These are phyloP conservation scores for Chloromyia formosa DNA, from an alignment of 2,888 invertebrate species.

Conservation along the genomic window DNA sequence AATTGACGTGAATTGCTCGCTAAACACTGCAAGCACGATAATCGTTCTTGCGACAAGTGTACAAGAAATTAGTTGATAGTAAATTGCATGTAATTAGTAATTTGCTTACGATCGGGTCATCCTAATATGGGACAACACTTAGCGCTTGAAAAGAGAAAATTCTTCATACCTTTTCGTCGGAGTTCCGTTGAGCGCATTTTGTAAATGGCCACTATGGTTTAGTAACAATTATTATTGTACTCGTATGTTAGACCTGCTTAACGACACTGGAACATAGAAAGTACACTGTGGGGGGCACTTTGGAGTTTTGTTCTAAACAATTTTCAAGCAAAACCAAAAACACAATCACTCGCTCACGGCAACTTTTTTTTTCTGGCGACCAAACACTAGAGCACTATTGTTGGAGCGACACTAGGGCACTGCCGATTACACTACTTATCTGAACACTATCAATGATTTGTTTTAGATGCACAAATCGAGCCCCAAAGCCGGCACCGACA, in stretches of 20 bases:
- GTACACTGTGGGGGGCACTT: not conserved
- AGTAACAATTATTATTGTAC: no score
- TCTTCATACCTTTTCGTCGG: conserved; percentile 42
- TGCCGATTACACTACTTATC: not conserved
- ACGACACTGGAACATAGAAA: not conserved
- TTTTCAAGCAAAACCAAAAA: not conserved
- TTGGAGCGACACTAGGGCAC: not conserved
- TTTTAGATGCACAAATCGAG: not conserved
- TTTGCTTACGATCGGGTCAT: conserved; percentile 20
- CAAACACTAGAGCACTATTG: no score
- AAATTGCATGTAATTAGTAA: conserved; percentile 41
- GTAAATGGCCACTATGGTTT: not conserved
- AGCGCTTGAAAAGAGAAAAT: conserved; percentile 7
- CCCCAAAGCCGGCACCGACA: not conserved
- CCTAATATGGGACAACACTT: conserved; percentile 18
- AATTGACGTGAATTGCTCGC: conserved; percentile 36
- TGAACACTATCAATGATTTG: conserved; percentile 37
- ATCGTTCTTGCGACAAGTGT: conserved; percentile 18
- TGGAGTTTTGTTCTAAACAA: not conserved
- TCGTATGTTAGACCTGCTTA: not conserved
- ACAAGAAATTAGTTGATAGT: conserved; percentile 13
- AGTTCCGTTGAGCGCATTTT: conserved; percentile 46
- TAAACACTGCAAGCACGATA: conserved; percentile 1
- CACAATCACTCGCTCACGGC: conserved; percentile 4
- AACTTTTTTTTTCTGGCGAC: no score